Evolutionary conservation across 2,888 invertebrate genomes (phyloP), one percentile per base, ranked within the genome.

Genomic region (Ochropleura plecta): DNA sequence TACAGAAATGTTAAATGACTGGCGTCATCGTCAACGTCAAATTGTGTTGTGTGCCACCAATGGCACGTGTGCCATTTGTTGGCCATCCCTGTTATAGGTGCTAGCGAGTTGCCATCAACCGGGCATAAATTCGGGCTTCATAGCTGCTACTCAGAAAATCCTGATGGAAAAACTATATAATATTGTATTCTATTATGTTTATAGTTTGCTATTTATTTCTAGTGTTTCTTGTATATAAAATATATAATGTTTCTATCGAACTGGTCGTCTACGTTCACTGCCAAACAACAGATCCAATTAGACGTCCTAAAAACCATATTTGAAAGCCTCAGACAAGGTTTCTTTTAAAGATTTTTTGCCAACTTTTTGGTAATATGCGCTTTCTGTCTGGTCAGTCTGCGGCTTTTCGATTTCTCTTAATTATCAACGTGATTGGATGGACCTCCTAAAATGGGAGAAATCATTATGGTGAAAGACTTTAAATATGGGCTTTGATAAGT

Each of bases 371-470:
- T 65, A 49, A 67, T 49, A n/a, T 48, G n/a, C 20, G 69, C 63
- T 73, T 83, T 84, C 70, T 64, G 59, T 81, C 60, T 40, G 69
- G 9, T 20, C n/a, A 42, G 8, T 40, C 20, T 20, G 9, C 16
- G 42, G 51, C 59, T 42, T 68, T 84, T 70, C 70, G 67, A 79
- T 84, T 81, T 81, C 81, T 81, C 84, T 80, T 73, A 55, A 57
- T 70, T 55, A 81, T 78, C n/a, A 20, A 60, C 18, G 44, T 65
- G 51, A 69, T 63, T 73, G 51, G 42, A 68, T 57, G 30, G 10
- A 10, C 14, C 9, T 73, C 81, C 66, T 79, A 66, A 70, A 66
- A 63, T 79, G 57, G 66, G 14, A 49, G 67, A 69, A 51, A 66
- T 59, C 48, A 62, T 73, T 79, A n/a, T 16, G 49, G 30, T 40